Evolutionary conservation across 2,113 vertebrate genomes (phyloP).

Genomic region (Sclerurus mexicanus): DNA sequence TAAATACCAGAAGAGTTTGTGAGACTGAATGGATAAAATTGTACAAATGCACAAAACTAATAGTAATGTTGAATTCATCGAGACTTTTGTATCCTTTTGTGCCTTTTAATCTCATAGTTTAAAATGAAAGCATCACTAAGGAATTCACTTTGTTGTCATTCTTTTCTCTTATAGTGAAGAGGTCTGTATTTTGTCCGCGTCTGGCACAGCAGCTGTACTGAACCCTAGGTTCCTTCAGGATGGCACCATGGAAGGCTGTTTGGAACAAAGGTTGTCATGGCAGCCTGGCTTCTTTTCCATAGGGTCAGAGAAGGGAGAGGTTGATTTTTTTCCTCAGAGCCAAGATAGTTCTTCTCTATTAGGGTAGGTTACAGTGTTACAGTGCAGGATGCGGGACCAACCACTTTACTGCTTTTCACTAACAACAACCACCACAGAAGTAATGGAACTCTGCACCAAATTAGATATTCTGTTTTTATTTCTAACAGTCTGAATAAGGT

Average conservation of each 20-base stretch:
- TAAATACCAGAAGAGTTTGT: neutral
- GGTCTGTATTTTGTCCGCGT: slow-evolving; percentile 97
- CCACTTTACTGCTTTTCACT: slow-evolving; percentile 65
- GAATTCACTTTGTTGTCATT: slow-evolving; percentile 38
- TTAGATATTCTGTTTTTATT: slow-evolving; percentile 54
- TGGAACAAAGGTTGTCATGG: slow-evolving; percentile 91
- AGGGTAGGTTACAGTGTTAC: slow-evolving; percentile 74
- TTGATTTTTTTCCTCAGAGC: slow-evolving; percentile 77
- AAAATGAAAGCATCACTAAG: neutral
- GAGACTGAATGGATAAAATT: neutral
- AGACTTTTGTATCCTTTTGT: neutral
- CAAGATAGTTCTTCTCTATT: slow-evolving; percentile 76
- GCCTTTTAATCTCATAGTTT: neutral
- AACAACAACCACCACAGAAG: slow-evolving; percentile 59
- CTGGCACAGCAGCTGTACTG: slow-evolving; percentile 93
- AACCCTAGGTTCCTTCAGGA: slow-evolving; percentile 96
- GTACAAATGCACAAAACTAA: neutral
- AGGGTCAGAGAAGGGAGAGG: slow-evolving; percentile 82
- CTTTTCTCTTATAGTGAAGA: slow-evolving; percentile 86
- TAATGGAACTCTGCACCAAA: slow-evolving; percentile 51
- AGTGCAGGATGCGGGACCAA: slow-evolving; percentile 61
- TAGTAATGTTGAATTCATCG: neutral
- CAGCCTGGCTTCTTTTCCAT: slow-evolving; percentile 80
- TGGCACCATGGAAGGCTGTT: slow-evolving; percentile 86
- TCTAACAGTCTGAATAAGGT: slow-evolving; percentile 64